A percentile compares a stretch with the other conserved stretches of the same genome.
phyloP scores from a whole-genome alignment of 92 coral and sea anemone species.

The Actinostola sp. region DNA sequence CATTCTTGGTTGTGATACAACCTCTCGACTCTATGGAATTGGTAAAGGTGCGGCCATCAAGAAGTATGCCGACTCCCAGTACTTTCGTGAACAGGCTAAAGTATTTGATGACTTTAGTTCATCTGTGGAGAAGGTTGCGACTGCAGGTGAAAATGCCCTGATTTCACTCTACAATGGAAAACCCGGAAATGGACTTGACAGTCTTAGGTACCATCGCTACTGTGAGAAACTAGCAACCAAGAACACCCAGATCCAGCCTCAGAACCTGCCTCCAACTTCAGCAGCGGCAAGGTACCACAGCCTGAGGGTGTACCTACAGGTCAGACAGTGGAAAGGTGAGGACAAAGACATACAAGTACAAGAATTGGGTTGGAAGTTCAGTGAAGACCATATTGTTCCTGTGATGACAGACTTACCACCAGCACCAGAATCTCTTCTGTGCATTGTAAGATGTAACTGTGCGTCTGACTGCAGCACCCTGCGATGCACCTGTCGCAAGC shows the following conservation, averaged over 20 bases:
- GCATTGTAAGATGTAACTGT: slow-evolving; percentile 46
- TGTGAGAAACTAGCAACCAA: slow-evolving; percentile 41
- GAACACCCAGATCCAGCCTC: slow-evolving; percentile 45
- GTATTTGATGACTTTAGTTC: slow-evolving; percentile 24
- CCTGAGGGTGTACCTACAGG: slow-evolving; percentile 37
- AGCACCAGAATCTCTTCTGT: slow-evolving; percentile 43
- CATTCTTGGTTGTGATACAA: slow-evolving; percentile 49
- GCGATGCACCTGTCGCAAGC: slow-evolving; percentile 62
- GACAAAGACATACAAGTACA: slow-evolving; percentile 10
- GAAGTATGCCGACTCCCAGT: slow-evolving; percentile 14
- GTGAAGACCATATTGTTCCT: slow-evolving; percentile 16
- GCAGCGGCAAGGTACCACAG: slow-evolving; percentile 45
- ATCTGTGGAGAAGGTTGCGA: slow-evolving; percentile 20
- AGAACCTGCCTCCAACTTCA: slow-evolving; percentile 46
- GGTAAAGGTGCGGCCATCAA: slow-evolving; percentile 37
- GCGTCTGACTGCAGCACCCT: slow-evolving; percentile 44
- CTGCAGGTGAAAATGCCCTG: slow-evolving; percentile 56
- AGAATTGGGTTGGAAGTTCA: slow-evolving; percentile 27
- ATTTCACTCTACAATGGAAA: slow-evolving; percentile 48
- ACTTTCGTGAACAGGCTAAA: slow-evolving; percentile 59
- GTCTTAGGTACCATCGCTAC: slow-evolving; percentile 34
- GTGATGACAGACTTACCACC: slow-evolving; percentile 43
- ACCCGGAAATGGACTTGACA: slow-evolving; percentile 41
- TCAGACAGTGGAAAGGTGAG: slow-evolving; percentile 47
- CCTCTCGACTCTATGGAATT: slow-evolving; percentile 30